A percentile compares a stretch with the other conserved stretches of the same genome.
Evolutionary conservation across 2,113 vertebrate genomes (phyloP).

Genomic region (Xiphorhynchus elegans): DNA sequence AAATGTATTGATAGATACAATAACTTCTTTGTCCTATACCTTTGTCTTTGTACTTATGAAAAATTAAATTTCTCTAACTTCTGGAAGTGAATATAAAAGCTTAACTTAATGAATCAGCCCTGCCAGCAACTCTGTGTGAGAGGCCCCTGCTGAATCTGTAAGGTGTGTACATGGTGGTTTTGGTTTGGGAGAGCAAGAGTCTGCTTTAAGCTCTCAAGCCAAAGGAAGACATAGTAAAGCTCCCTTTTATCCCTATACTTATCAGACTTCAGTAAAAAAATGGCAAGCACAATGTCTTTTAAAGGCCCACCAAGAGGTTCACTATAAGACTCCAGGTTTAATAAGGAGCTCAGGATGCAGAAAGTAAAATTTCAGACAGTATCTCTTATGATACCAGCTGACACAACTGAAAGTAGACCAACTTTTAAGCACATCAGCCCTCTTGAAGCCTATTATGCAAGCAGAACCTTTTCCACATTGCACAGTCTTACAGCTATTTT

Average conservation of each 20-base stretch:
- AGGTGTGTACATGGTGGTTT: background rate
- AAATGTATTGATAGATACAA: background rate
- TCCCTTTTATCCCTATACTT: background rate
- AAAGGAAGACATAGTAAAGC: background rate
- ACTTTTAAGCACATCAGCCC: background rate
- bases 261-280: background rate
- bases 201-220: background rate
- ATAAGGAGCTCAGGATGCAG: background rate
- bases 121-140: background rate
- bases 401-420: background rate
- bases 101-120: background rate
- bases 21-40: background rate
- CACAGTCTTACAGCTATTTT: background rate
- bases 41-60: background rate
- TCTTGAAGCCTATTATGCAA: background rate
- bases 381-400: background rate
- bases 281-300: background rate
- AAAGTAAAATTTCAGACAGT: background rate
- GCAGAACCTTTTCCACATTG: background rate
- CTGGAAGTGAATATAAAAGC: background rate
- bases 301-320: background rate
- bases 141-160: background rate
- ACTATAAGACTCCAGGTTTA: background rate
- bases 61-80: background rate
- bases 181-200: background rate